Evolutionary conservation across 2,888 invertebrate genomes (phyloP).

Genomic region (Hymenopus coronatus): DNA sequence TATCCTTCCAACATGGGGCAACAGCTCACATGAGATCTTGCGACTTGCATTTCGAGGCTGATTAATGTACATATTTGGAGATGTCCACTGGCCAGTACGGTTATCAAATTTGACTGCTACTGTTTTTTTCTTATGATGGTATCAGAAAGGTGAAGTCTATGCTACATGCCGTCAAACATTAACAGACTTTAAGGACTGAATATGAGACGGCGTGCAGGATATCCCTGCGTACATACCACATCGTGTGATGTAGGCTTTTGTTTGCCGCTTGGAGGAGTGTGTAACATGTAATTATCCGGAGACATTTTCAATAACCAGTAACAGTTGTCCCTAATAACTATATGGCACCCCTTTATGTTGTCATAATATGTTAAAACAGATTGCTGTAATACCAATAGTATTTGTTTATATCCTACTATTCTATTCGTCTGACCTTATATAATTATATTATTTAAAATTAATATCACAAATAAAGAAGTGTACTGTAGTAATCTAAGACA

Average conservation of each 20-base stretch:
- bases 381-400: too few species aligned
- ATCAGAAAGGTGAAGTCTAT: neutral
- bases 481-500: too few species aligned
- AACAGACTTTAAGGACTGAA: neutral
- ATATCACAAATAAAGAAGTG: too few species aligned
- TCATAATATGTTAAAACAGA: too few species aligned
- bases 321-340: too few species aligned
- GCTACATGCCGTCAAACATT: neutral
- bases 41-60: neutral
- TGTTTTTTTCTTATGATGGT: constrained; percentile 27
- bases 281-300: neutral
- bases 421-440: too few species aligned
- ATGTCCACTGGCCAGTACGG: constrained; percentile 25
- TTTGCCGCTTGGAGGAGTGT: neutral
- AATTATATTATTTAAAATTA: too few species aligned
- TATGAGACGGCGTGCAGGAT: neutral
- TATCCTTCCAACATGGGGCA: neutral
- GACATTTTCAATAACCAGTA: neutral
- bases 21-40: too few species aligned
- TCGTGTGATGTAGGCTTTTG: neutral
- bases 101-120: constrained; percentile 26
- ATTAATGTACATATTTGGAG: neutral
- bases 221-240: neutral
- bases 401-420: too few species aligned
- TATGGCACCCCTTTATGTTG: too few species aligned